Evolutionary conservation across 2,888 invertebrate species (phyloP).

Genomic region (Dryococelus australis): DNA sequence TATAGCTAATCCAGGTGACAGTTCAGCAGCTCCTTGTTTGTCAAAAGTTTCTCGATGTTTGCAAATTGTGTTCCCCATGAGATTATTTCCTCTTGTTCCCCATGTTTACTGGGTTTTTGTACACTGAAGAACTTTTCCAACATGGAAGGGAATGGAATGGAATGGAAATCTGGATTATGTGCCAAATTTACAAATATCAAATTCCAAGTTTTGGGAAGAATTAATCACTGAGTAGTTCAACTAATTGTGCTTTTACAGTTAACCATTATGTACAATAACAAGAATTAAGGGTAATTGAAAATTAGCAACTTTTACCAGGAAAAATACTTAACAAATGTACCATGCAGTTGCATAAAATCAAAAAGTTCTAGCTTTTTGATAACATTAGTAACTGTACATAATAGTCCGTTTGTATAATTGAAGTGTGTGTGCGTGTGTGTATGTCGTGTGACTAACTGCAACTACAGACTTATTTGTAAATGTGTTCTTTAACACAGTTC

Average conservation of each 20-base stretch:
- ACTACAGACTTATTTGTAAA: slow-evolving; percentile 29
- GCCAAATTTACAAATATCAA: not conserved
- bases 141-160: not conserved
- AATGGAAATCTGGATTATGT: not conserved
- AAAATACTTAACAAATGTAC: no score
- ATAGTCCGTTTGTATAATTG: not conserved
- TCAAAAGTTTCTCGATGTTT: not conserved
- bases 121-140: no score
- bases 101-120: not conserved
- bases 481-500: not conserved
- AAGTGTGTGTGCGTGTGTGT: slow-evolving; percentile 33
- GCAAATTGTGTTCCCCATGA: not conserved
- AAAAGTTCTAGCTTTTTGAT: not conserved
- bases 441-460: slow-evolving; percentile 37
- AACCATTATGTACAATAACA: not conserved
- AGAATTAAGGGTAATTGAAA: no score
- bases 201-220: not conserved
- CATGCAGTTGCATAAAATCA: not conserved
- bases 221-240: not conserved
- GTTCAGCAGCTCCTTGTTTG: not conserved
- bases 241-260: not conserved
- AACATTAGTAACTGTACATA: not conserved
- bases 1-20: not conserved
- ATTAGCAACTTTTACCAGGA: no score
- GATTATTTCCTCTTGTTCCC: not conserved